A percentile compares a stretch with the other conserved stretches of the same genome.
Evolutionary conservation across 2,797 vertebrate species (phyloP).

Genomic region (Molossus molossus): DNA sequence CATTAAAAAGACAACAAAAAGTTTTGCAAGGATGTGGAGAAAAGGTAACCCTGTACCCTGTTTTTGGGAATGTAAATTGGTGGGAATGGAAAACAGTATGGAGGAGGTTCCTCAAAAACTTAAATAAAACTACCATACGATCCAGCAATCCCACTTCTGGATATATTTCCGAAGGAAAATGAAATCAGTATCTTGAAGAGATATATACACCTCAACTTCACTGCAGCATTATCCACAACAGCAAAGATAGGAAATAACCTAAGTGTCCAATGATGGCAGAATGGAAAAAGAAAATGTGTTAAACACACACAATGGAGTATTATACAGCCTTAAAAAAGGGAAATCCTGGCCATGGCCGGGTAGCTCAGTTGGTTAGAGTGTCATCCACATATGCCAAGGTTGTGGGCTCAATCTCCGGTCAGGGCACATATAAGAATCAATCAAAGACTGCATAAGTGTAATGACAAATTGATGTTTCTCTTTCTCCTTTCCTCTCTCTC

Average conservation of each 20-base stretch:
- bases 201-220: not conserved
- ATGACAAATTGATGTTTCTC: not conserved
- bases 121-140: not conserved
- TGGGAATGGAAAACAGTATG: not conserved
- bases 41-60: not conserved
- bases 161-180: slow-evolving; percentile 4
- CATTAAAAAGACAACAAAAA: not conserved
- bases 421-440: not conserved
- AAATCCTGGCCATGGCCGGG: not conserved
- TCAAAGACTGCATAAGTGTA: not conserved
- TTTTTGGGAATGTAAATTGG: not conserved
- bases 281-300: slow-evolving; percentile 8
- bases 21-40: not conserved
- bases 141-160: not conserved
- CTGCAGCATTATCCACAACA: not conserved
- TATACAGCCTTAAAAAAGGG: not conserved
- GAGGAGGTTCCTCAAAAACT: not conserved
- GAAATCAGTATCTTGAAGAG: not conserved
- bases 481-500: no score
- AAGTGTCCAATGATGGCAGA: not conserved
- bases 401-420: not conserved
- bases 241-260: not conserved
- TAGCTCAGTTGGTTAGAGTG: not conserved
- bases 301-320: not conserved
- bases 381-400: not conserved